Conservation (phyloP, 2,888 invertebrate genomes). For the Parnassius smintheus region DNA sequence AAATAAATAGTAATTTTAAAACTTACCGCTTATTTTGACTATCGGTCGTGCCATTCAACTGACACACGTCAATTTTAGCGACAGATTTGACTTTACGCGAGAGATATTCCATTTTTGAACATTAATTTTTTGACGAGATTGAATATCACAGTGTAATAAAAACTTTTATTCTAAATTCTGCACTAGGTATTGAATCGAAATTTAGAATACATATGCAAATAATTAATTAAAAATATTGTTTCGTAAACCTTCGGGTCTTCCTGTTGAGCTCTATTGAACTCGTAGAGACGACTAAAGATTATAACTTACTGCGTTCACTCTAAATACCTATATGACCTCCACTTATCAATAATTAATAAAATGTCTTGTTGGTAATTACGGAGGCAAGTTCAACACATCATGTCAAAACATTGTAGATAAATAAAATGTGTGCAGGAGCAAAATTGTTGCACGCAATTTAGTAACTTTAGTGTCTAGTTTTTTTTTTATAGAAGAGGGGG, state of each 20-base stretch:
- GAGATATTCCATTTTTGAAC: conserved; percentile 65
- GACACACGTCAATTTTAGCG: conserved; percentile 58
- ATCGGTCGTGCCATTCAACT: conserved; percentile 60
- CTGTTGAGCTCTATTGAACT: conserved; percentile 52
- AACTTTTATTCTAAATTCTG: conserved; percentile 26
- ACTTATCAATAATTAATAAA: conserved; percentile 31
- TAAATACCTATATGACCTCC: conserved; percentile 35
- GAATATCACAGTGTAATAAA: conserved; percentile 50
- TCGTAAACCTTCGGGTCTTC: conserved; percentile 24
- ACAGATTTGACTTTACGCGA: conserved; percentile 63
- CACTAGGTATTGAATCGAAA: conserved; percentile 6
- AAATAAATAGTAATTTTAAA: conserved; percentile 3
- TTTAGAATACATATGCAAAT: conserved; percentile 19
- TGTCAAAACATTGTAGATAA: conserved; percentile 16
- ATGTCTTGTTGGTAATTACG: conserved; percentile 27
- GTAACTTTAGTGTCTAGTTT: too few species aligned
- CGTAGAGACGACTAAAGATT: conserved; percentile 67
- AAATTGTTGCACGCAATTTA: too few species aligned
- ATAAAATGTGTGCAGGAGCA: not conserved
- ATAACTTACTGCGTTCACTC: conserved; percentile 40
- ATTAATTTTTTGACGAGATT: conserved; percentile 42
- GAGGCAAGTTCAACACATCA: conserved; percentile 13
- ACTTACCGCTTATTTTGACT: conserved; percentile 57
- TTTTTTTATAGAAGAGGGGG: too few species aligned
- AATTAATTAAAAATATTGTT: conserved; percentile 22